Percentiles rank a stretch among this genome's conserved stretches.
Evolutionary conservation across 1,140 invertebrate genomes (phyloP).

Genomic region (Ericerus pela): DNA sequence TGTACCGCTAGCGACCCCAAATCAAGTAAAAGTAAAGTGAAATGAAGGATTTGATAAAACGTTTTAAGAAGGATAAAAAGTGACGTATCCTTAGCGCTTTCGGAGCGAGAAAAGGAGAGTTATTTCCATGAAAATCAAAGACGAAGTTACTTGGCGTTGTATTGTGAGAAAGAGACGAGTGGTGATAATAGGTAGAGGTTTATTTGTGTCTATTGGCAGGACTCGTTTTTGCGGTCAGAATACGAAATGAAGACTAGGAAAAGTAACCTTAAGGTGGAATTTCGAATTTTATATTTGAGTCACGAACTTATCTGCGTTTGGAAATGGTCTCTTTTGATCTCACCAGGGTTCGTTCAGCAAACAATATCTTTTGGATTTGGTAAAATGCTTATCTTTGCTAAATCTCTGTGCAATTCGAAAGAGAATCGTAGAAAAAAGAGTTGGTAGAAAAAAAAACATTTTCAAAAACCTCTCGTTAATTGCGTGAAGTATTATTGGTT

Average conservation of each 20-base stretch:
- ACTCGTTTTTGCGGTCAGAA: slow-evolving; percentile 9
- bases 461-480: no score
- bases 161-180: neutral
- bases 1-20: no score
- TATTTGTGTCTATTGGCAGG: slow-evolving; percentile 8
- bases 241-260: slow-evolving; percentile 1
- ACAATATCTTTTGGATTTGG: neutral
- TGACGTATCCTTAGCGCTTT: no score
- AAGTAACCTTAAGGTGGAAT: neutral
- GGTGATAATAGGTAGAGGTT: slow-evolving; percentile 5
- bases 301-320: slow-evolving; percentile 4
- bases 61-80: no score
- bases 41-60: no score
- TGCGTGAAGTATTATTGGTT: no score
- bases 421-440: no score
- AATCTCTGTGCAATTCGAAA: slow-evolving; percentile 2
- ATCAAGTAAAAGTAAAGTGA: no score
- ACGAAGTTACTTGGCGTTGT: no score
- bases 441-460: no score
- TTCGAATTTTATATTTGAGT: slow-evolving; percentile 1
- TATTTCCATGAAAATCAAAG: neutral
- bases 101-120: neutral
- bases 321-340: slow-evolving; percentile 3
- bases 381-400: slow-evolving; percentile 10
- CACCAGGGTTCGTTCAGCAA: neutral